Evolutionary conservation across 2,797 vertebrate genomes (phyloP).

Genomic region (Lagorchestes hirsutus): DNA sequence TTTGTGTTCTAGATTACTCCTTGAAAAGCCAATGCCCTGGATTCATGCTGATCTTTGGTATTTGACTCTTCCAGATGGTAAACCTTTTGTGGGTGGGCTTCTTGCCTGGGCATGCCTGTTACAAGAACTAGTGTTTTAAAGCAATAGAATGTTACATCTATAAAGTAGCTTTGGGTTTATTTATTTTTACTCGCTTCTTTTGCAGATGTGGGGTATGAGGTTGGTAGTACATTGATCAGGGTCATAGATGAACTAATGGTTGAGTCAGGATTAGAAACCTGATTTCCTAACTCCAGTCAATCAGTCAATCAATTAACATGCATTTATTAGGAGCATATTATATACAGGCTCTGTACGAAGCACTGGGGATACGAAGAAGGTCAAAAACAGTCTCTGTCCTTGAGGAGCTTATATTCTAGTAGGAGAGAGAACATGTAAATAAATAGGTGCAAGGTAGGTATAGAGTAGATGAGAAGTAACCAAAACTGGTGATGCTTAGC

Average conservation of each 20-base stretch:
- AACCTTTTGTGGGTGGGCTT: not conserved
- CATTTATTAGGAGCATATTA: not conserved
- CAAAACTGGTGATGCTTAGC: not conserved
- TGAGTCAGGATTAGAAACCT: not conserved
- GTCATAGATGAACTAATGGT: not conserved
- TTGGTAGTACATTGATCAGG: not conserved
- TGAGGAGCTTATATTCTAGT: not conserved
- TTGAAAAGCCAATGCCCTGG: not conserved
- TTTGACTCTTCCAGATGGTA: not conserved
- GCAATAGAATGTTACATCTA: not conserved
- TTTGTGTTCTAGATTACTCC: not conserved
- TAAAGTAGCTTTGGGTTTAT: not conserved
- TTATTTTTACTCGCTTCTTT: not conserved
- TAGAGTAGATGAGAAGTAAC: not conserved
- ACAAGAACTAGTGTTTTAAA: not conserved
- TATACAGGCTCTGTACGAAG: not conserved
- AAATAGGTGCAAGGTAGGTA: not conserved
- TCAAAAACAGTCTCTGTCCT: not conserved
- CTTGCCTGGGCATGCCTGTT: not conserved
- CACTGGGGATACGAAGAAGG: not conserved
- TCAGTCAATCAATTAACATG: not conserved
- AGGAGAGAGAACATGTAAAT: too few species aligned
- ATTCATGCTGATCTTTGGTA: not conserved
- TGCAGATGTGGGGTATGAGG: not conserved
- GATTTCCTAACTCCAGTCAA: not conserved